Evolutionary conservation across 2,113 vertebrate species (phyloP), one percentile per base, ranked within the genome.

Genomic region (Cairina moschata): DNA sequence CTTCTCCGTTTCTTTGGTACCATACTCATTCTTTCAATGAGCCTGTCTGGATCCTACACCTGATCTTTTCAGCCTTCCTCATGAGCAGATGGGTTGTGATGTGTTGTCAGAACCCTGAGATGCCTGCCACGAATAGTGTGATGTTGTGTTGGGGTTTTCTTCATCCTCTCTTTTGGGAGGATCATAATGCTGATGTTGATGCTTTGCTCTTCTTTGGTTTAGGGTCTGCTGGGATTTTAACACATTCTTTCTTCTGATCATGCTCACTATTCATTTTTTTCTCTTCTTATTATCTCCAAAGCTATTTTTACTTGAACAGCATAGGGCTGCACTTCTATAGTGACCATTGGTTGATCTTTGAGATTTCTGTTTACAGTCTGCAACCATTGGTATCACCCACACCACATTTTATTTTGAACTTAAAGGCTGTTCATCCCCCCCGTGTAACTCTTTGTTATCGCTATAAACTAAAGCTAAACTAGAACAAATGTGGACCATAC

Each of bases 21-120:
- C 81, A 1, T 42, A 9, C 8, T 83, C 4, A 56, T 66, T 80
- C n/a, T 84, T 59, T 46, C 40, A 31, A 21, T 32, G n/a, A 40
- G 40, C 2, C 13, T 62, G 5, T 12, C 68, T 38, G 18, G 12
- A 5, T 88, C 11, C 54, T 76, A 0, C 1, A 4, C 11, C 0
- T 88, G 67, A 34, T 13, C 9, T 17, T 81, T 54, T 67, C 40
- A n/a, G 5, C 34, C 23, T 80, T 46, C 11, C 38, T 60, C 9
- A 58, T 59, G 20, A 69, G 32, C 54, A 83, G 16, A 15, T 77
- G 25, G 6, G 5, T 73, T 86, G 9, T 60, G 48, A 31, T 13
- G 28, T 2, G 2, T 26, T 79, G 8, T 42, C 56, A 11, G 9
- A 9, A 77, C 20, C 13, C 42, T 79, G 74, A 63, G 31, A 38